Percentiles rank a stretch among this genome's conserved stretches.
These are phyloP conservation scores for Chaetodon trifascialis DNA, from an alignment of 2,113 vertebrate genomes.

Conservation along the genomic window DNA sequence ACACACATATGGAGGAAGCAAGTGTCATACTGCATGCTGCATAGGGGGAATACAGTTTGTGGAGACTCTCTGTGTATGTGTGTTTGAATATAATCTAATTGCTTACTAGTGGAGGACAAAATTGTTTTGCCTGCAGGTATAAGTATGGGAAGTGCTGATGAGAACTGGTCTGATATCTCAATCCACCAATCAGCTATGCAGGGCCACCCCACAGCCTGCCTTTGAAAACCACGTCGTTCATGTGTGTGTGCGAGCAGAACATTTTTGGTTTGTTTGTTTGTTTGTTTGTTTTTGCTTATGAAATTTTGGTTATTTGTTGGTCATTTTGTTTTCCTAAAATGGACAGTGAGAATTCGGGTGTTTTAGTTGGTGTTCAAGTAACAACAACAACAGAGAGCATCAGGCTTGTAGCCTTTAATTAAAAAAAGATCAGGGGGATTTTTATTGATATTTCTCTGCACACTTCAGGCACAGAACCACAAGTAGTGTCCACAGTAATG, in stretches of 20 bases:
- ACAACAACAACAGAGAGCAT: conserved; percentile 28
- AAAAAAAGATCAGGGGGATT: conserved; percentile 71
- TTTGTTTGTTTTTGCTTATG: neutral
- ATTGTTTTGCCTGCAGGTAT: conserved; percentile 74
- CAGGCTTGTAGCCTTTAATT: conserved; percentile 66
- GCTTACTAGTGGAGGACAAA: conserved; percentile 79
- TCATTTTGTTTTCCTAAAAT: conserved; percentile 5
- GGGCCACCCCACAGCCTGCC: conserved; percentile 53
- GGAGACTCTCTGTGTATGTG: conserved; percentile 57
- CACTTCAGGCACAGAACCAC: conserved; percentile 68
- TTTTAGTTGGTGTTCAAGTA: conserved; percentile 21
- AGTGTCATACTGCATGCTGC: conserved; percentile 70
- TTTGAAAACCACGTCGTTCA: conserved; percentile 37
- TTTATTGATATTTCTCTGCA: conserved; percentile 80
- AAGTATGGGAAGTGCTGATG: conserved; percentile 72
- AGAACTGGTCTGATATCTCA: conserved; percentile 80
- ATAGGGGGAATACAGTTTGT: conserved; percentile 61
- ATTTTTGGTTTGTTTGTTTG: neutral
- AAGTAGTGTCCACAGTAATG: conserved; percentile 67
- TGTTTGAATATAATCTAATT: conserved; percentile 80
- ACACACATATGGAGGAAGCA: conserved; percentile 76
- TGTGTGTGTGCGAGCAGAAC: neutral
- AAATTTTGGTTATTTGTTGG: conserved; percentile 21
- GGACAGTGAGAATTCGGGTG: conserved; percentile 14
- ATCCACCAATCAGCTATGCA: conserved; percentile 69